Conservation (phyloP, 2,113 vertebrate species). For the Sprattus sprattus region DNA sequence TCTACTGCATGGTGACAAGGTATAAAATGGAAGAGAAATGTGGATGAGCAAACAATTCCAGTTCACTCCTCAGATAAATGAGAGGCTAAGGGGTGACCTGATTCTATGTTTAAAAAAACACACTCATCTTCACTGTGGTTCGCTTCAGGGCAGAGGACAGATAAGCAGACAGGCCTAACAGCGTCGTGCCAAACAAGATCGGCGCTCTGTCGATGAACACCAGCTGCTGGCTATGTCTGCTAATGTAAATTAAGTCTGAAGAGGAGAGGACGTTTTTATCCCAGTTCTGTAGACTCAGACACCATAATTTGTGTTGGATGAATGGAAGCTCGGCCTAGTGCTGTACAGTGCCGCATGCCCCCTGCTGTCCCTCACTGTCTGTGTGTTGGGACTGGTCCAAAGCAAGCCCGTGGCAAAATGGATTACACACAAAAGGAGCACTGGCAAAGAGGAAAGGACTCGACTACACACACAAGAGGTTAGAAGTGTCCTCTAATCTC, state of each 20-base stretch:
- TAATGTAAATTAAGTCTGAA: conserved; percentile 3
- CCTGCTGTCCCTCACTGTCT: background rate
- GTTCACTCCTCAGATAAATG: background rate
- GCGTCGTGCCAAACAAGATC: background rate
- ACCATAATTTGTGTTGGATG: background rate
- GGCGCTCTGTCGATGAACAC: background rate
- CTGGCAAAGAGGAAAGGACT: conserved; percentile 41
- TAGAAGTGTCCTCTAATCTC: conserved; percentile 24
- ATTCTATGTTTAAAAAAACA: background rate
- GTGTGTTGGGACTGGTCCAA: conserved; percentile 33
- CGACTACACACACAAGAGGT: conserved; percentile 41
- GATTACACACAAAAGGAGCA: conserved; percentile 56
- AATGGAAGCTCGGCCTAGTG: background rate
- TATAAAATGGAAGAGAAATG: background rate
- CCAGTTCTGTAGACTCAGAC: background rate
- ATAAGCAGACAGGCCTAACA: background rate
- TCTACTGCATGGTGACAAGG: background rate
- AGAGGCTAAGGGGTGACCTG: background rate
- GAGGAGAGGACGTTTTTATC: background rate
- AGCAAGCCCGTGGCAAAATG: conserved; percentile 45
- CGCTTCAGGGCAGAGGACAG: background rate
- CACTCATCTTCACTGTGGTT: background rate
- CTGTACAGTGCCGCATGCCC: background rate
- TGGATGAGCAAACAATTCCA: background rate
- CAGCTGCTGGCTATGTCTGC: conserved; percentile 18